Conservation (phyloP, 2,113 vertebrate genomes). For the Tupaia chinensis region DNA sequence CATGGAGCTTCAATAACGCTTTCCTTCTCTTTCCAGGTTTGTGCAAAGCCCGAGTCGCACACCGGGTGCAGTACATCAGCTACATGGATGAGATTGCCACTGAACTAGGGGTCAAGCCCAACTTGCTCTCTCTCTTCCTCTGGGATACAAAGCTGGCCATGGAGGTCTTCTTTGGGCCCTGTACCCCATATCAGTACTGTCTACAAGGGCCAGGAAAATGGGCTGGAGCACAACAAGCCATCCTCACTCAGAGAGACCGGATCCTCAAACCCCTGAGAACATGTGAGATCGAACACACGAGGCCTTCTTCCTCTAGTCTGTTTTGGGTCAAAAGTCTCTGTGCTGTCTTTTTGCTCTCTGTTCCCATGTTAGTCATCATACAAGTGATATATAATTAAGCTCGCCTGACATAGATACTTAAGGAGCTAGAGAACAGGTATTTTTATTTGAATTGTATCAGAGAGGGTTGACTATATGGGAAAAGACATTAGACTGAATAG, state of each 20-base stretch:
- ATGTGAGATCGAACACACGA: not conserved
- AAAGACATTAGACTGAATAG: not conserved
- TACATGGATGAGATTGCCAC: constrained; percentile 94
- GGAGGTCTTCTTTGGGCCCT: constrained; percentile 88
- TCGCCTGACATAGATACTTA: not conserved
- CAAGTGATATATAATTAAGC: not conserved
- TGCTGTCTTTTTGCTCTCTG: not conserved
- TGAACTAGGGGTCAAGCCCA: constrained; percentile 89
- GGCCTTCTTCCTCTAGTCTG: not conserved
- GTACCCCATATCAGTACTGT: constrained; percentile 91
- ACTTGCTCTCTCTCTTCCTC: constrained; percentile 84
- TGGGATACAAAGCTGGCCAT: constrained; percentile 87
- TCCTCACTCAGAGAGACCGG: constrained; percentile 88
- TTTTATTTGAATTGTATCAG: not conserved
- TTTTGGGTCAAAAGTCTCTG: not conserved
- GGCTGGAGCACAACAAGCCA: constrained; percentile 88
- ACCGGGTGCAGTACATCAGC: constrained; percentile 89
- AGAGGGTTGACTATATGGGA: not conserved
- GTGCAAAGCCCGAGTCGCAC: constrained; percentile 85
- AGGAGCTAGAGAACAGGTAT: not conserved
- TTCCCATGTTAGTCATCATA: not conserved
- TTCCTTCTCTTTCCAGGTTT: constrained; percentile 54
- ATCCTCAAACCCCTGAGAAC: constrained; percentile 89
- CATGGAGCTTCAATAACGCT: not conserved
- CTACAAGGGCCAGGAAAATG: constrained; percentile 89